phyloP scores from a whole-genome alignment of 64 coral and sea anemone genomes.

The Catalaphyllia jardinei region DNA sequence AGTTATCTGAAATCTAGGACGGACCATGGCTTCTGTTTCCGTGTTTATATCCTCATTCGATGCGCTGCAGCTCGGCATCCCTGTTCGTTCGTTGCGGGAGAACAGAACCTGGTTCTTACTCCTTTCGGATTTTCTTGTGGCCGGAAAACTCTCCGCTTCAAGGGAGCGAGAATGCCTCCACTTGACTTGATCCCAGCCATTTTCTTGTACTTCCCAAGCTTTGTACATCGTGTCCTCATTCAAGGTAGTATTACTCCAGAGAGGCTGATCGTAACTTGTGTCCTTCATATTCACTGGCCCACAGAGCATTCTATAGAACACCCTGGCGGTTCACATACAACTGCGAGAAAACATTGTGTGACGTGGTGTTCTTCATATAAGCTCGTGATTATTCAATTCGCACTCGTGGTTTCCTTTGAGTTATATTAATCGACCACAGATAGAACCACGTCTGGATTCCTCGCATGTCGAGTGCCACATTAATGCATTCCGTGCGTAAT shows the following conservation, averaged over 20 bases:
- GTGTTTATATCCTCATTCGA: background rate
- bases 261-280: background rate
- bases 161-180: background rate
- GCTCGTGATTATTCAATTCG: constrained; percentile 23
- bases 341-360: constrained; percentile 2
- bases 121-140: background rate
- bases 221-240: constrained; percentile 22
- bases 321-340: constrained; percentile 19
- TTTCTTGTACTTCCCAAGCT: background rate
- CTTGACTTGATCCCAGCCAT: constrained; percentile 22
- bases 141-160: constrained; percentile 14
- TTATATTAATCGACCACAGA: constrained; percentile 16
- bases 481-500: background rate
- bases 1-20: constrained; percentile 27
- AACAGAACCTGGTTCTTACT: background rate
- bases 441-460: constrained; percentile 1
- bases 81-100: background rate
- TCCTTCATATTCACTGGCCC: constrained; percentile 19
- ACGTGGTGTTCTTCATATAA: constrained; percentile 22
- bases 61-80: background rate
- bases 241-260: background rate
- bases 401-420: background rate
- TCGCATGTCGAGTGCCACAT: background rate
- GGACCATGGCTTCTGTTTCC: background rate
- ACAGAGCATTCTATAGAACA: constrained; percentile 12